Conservation (phyloP, 2,113 vertebrate species). For the Chauna torquata region DNA sequence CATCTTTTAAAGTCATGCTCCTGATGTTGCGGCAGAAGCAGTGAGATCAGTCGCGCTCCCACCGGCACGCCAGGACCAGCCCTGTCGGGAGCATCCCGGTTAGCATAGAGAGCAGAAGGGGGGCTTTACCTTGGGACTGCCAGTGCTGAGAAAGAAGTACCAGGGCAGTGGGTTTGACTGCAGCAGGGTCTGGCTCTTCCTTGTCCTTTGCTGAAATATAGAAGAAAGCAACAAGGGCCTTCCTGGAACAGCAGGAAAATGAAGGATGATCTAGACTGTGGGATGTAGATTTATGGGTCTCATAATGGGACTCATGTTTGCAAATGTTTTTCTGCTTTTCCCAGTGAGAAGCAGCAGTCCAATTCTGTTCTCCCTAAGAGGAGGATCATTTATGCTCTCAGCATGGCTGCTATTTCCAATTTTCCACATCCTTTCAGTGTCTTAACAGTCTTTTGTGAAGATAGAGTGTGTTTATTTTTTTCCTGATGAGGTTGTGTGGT, state of each 20-base stretch:
- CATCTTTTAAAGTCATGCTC: neutral
- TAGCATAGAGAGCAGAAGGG: neutral
- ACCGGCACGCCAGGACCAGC: neutral
- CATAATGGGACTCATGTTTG: neutral
- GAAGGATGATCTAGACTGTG: neutral
- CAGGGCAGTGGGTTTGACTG: neutral
- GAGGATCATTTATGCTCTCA: neutral
- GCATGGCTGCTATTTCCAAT: neutral
- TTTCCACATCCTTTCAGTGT: neutral
- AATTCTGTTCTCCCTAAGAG: neutral
- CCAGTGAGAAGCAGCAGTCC: neutral
- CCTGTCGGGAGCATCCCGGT: neutral
- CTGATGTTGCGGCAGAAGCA: neutral
- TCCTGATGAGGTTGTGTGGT: neutral
- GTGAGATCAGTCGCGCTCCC: rapidly evolving
- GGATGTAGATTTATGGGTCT: neutral
- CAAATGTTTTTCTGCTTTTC: neutral
- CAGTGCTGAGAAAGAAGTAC: neutral
- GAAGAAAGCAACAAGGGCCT: neutral
- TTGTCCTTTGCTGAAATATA: neutral
- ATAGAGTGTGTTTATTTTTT: neutral
- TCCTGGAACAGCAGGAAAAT: neutral
- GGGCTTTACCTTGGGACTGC: neutral
- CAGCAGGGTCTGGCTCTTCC: neutral
- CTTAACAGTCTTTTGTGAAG: neutral